These are phyloP conservation scores for Eulacestoma nigropectus DNA, from an alignment of 2,113 vertebrate genomes.

Conservation along the genomic window DNA sequence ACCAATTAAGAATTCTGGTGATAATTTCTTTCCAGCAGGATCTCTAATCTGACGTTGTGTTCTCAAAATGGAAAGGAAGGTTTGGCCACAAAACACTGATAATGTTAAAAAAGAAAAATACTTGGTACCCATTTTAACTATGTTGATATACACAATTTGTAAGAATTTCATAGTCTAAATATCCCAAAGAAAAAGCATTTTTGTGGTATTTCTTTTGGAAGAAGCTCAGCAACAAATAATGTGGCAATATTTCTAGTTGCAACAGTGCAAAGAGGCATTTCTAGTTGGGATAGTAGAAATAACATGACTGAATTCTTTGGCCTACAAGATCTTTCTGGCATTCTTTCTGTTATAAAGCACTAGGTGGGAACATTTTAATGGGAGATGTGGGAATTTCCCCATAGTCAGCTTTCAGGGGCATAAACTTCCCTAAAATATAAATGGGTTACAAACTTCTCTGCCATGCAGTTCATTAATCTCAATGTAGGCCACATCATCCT, in stretches of 20 bases:
- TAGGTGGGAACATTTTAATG: conserved; percentile 39
- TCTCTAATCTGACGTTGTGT: not conserved
- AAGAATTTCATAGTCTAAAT: conserved; percentile 58
- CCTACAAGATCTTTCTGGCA: not conserved
- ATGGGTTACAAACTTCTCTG: not conserved
- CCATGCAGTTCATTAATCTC: not conserved
- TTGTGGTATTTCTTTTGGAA: conserved; percentile 78
- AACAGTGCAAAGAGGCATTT: conserved; percentile 45
- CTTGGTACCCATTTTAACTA: not conserved
- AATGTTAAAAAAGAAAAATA: conserved; percentile 9
- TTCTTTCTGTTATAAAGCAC: conserved; percentile 1
- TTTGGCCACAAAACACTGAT: not conserved
- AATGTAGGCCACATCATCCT: not conserved
- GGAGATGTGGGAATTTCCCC: conserved; percentile 31
- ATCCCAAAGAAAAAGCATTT: conserved; percentile 64
- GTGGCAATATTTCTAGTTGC: conserved; percentile 66
- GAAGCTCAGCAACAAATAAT: conserved; percentile 62
- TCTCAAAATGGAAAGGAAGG: not conserved
- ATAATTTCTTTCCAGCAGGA: not conserved
- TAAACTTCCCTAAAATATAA: not conserved
- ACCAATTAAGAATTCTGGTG: not conserved
- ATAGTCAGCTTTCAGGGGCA: not conserved
- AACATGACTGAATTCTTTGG: conserved; percentile 28
- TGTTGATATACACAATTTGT: conserved; percentile 64
- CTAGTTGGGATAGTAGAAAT: not conserved